phyloP scores from a whole-genome alignment of 2,888 invertebrate genomes.

The Ochropacha duplaris region DNA sequence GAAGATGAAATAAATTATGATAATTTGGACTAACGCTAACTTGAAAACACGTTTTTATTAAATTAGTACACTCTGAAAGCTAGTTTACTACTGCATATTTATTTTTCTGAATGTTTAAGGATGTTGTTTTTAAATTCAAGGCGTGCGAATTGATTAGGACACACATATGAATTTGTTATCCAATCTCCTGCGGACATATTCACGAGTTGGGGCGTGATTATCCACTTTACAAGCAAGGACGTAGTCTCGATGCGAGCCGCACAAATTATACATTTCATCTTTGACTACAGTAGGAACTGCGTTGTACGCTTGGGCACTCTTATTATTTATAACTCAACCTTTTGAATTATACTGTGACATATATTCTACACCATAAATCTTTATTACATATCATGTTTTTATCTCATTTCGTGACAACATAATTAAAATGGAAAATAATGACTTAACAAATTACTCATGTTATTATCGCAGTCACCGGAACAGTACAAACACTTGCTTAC shows the following conservation, averaged over 20 bases:
- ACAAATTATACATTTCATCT: conserved; percentile 48
- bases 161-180: conserved; percentile 63
- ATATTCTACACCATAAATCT: neutral
- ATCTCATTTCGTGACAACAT: conserved; percentile 27
- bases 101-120: conserved; percentile 11
- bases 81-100: neutral
- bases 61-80: conserved; percentile 5
- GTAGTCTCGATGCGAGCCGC: conserved; percentile 32
- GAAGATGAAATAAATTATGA: neutral
- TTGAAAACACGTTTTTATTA: conserved; percentile 5
- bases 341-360: neutral
- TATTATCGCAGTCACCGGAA: conserved; percentile 28
- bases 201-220: conserved; percentile 68
- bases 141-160: conserved; percentile 57
- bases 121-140: conserved; percentile 37
- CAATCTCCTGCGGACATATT: conserved; percentile 63
- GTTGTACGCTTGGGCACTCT: neutral
- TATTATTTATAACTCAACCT: neutral
- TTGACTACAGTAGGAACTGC: conserved; percentile 9
- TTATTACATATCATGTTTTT: conserved; percentile 12
- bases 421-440: conserved; percentile 34
- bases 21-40: neutral
- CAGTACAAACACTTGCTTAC: conserved; percentile 41
- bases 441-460: conserved; percentile 26
- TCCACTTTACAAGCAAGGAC: conserved; percentile 75